These are phyloP conservation scores for Heliconius sara DNA, from an alignment of 2,888 invertebrate species.

Conservation along the genomic window DNA sequence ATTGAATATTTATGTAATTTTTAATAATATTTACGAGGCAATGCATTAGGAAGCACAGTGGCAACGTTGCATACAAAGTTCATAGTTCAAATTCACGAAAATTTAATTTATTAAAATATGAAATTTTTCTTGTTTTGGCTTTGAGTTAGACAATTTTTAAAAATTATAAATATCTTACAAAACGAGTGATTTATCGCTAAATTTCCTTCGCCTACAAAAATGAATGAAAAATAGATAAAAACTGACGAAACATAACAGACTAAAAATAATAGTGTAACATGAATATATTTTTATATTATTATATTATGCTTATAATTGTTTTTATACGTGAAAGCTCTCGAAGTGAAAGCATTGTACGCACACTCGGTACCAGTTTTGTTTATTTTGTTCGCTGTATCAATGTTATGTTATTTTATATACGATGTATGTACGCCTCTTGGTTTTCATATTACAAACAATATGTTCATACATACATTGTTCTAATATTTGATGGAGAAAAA, in stretches of 20 bases:
- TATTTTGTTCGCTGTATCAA: conserved; percentile 14
- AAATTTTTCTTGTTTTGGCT: not conserved
- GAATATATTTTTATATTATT: not conserved
- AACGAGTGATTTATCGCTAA: too few relatives aligned
- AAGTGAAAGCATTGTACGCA: conserved; percentile 21
- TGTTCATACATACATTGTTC: not conserved
- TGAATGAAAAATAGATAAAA: not conserved
- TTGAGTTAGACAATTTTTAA: not conserved
- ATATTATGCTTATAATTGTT: conserved; percentile 14
- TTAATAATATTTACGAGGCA: too few relatives aligned
- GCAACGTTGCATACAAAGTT: not conserved
- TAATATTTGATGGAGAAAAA: not conserved
- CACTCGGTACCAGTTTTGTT: conserved; percentile 9
- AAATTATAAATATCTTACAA: not conserved
- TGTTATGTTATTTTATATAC: conserved; percentile 5
- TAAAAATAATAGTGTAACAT: not conserved
- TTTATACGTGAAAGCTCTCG: conserved; percentile 11
- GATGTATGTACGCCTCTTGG: not conserved
- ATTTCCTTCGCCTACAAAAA: not conserved
- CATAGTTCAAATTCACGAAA: not conserved
- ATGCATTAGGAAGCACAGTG: too few relatives aligned
- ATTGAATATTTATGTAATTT: not conserved
- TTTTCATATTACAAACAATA: not conserved
- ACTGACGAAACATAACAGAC: not conserved
- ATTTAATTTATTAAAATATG: not conserved